Evolutionary conservation across 2,113 vertebrate species (phyloP), one percentile per base, ranked within the genome.

Genomic region (Oreochromis spilurus): DNA sequence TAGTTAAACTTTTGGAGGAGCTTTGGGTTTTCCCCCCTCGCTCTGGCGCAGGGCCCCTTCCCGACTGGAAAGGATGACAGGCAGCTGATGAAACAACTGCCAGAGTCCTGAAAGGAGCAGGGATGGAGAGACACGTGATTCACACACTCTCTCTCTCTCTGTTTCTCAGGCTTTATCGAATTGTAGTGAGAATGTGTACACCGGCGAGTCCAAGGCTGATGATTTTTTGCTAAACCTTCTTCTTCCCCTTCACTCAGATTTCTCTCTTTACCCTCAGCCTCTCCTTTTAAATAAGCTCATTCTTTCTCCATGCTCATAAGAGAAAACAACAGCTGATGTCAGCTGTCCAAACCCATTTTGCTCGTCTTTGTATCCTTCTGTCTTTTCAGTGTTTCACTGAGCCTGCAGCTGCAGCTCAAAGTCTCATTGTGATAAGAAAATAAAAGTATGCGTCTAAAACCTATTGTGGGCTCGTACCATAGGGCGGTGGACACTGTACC

Each of bases 321-420:
- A 83, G 55, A 89, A 89, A 86, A 89, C 81, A 88, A 84, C 72
- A 85, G 84, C 50, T 70, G 52, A 89, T 87, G 88, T 93, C 84
- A 85, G 81, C 88, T 85, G 89, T 80, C 78, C 88, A 34, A 43
- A 83, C 48, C 89, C 86, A 80, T 95, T 67, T 91, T 91, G 83
- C 50, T 88, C 52, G 36, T 67, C 91, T 93, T 92, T 93, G 72
- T 90, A 3, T 85, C 80, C 81, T 72, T 86, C 87, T 67, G 79
- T 65, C 90, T 84, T 88, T 92, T 92, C 89, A 89, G 57, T 36
- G n/a, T 92, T 91, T 83, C 92, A 82, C 26, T 38, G 60, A 52
- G 82, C n/a, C 67, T 60, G 89, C 94, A 96, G 95, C 94, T 95
- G 95, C 91, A 93, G 87, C 87, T 79, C 72, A 80, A 45, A 84